Evolutionary conservation across 2,797 vertebrate species (phyloP).

Genomic region (Gymnothorax javanicus): DNA sequence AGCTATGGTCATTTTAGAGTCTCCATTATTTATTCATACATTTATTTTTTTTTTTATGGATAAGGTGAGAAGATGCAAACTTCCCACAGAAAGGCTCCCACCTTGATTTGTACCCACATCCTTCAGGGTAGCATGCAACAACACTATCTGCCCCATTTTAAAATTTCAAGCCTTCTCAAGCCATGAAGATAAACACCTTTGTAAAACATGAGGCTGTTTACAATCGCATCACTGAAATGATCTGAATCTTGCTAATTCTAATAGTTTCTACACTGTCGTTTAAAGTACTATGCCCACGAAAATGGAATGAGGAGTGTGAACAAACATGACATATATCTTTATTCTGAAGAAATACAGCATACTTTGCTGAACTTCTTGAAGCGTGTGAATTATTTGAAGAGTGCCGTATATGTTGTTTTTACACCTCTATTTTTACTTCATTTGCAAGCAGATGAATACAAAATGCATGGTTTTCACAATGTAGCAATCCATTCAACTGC

Average conservation of each 20-base stretch:
- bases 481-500: constrained; percentile 14
- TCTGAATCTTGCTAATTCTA: background rate
- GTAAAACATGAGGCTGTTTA: background rate
- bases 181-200: background rate
- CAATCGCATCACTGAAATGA: background rate
- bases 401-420: background rate
- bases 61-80: no score
- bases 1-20: no score
- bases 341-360: background rate
- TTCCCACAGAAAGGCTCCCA: no score
- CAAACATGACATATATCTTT: background rate
- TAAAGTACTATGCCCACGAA: background rate
- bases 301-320: background rate
- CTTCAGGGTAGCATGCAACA: background rate
- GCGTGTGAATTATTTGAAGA: background rate
- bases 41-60: no score
- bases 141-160: background rate
- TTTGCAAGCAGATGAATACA: background rate
- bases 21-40: no score
- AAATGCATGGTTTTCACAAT: background rate
- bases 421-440: background rate
- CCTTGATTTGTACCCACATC: no score
- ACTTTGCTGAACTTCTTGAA: background rate
- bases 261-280: background rate
- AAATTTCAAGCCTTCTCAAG: background rate